Percentiles rank a stretch among this genome's conserved stretches.
Conservation (phyloP, 1,140 invertebrate genomes). For the Chironomus tepperi region DNA sequence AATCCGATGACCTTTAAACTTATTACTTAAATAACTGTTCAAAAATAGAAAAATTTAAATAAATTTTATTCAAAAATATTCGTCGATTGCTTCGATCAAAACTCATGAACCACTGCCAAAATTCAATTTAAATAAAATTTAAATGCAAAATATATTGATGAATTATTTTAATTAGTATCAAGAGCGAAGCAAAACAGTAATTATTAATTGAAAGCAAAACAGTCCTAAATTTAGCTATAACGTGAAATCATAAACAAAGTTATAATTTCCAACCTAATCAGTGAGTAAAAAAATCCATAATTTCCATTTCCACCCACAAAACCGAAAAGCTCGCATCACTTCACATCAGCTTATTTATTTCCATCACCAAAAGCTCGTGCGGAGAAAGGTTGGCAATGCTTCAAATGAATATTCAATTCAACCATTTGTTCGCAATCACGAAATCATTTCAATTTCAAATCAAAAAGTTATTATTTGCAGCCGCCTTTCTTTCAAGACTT, state of each 20-base stretch:
- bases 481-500: background rate
- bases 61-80: too few relatives aligned
- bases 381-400: background rate
- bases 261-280: background rate
- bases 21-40: too few relatives aligned
- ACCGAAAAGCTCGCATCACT: background rate
- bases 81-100: too few relatives aligned
- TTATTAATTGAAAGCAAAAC: too few relatives aligned
- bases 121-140: too few relatives aligned
- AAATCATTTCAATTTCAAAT: slow-evolving; percentile 15
- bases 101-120: too few relatives aligned
- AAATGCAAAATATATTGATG: too few relatives aligned
- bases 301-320: background rate
- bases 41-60: too few relatives aligned
- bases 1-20: too few relatives aligned
- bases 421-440: background rate
- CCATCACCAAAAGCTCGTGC: background rate
- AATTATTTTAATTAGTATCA: too few relatives aligned
- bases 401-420: background rate
- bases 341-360: background rate
- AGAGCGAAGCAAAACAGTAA: too few relatives aligned
- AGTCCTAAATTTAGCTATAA: too few relatives aligned
- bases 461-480: background rate
- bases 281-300: background rate
- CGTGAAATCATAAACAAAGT: background rate